Evolutionary conservation across 1,140 invertebrate species (phyloP), one percentile per base, ranked within the genome.

Genomic region (Brachionus rubens): DNA sequence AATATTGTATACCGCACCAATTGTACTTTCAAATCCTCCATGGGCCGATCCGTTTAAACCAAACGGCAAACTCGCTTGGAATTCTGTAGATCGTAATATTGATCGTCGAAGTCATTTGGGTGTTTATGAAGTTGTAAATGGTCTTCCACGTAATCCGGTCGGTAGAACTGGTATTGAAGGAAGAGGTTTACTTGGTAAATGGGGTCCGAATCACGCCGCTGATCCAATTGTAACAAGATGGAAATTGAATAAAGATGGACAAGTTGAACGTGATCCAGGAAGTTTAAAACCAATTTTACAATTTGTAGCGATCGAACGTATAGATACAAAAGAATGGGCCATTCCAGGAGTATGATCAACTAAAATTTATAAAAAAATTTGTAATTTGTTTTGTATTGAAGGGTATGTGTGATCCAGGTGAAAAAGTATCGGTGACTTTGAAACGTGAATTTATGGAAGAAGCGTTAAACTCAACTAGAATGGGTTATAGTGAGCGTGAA

Each of bases 201-300:
- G 92, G 92, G 93, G 92, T 5, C 92, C 92, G 7, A 95, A 94
- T 84, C 92, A 94, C 86, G 93, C 93, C 7, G 92, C 90, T 0
- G 92, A 95, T 87, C 91, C 92, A 2, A 89, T 95, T 77, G 90
- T 95, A 0, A 93, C 91, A 0, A 36, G 50, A 24, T 76, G 54
- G 54, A 76, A 76, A 47, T 9, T 30, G 28, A 76, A 50, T 47
- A 16, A 7, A 48, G 28, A 76, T 21, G 43, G 40, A 19, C 4
- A 46, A 14, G 14, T 47, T 28, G 36, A 26, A 40, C 12, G 1
- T 28, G 96, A 81, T 93, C 95, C 87, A 89, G 24, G 6, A 28
- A 65, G 7, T 3, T 2, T 26, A 16, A 76, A 76, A n/a, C 54
- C 54, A 10, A 76, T 76, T 21, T 40, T 76, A 14, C 75, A 76